phyloP scores from a whole-genome alignment of 2,113 vertebrate species.

The Cephalopholis sonnerati region DNA sequence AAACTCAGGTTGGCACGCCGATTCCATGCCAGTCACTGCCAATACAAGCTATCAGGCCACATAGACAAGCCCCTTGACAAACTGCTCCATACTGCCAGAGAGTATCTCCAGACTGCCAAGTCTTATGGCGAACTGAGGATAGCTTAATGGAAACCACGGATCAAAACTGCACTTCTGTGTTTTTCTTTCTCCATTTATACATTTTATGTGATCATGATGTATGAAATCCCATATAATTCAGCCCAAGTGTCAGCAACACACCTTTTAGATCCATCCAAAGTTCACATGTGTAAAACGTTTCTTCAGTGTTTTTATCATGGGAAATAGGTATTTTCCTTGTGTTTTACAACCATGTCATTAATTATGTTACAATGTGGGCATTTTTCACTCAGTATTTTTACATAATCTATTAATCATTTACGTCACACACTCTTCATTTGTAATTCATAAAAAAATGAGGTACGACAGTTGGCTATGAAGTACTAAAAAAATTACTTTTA shows the following conservation, averaged over 20 bases:
- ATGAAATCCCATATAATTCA: slow-evolving; percentile 52
- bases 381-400: slow-evolving; percentile 27
- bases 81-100: slow-evolving; percentile 27
- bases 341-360: slow-evolving; percentile 43
- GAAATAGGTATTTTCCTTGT: slow-evolving; percentile 15
- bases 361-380: slow-evolving; percentile 20
- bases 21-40: slow-evolving; percentile 66
- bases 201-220: slow-evolving; percentile 52
- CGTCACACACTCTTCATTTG: neutral
- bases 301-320: slow-evolving; percentile 10
- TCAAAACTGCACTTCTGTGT: slow-evolving; percentile 50
- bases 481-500: neutral
- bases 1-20: slow-evolving; percentile 64
- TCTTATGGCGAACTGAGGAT: slow-evolving; percentile 51
- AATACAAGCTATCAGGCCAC: slow-evolving; percentile 73
- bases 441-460: slow-evolving; percentile 1
- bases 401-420: slow-evolving; percentile 7
- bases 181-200: slow-evolving; percentile 63
- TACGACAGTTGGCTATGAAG: neutral
- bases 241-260: slow-evolving; percentile 34
- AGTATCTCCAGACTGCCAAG: slow-evolving; percentile 57
- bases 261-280: slow-evolving; percentile 45
- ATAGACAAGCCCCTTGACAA: slow-evolving; percentile 59
- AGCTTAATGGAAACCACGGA: slow-evolving; percentile 66
- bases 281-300: slow-evolving; percentile 35